A percentile compares a stretch with the other conserved stretches of the same genome.
Evolutionary conservation across 2,113 vertebrate species (phyloP).

Genomic region (Mastomys natalensis): DNA sequence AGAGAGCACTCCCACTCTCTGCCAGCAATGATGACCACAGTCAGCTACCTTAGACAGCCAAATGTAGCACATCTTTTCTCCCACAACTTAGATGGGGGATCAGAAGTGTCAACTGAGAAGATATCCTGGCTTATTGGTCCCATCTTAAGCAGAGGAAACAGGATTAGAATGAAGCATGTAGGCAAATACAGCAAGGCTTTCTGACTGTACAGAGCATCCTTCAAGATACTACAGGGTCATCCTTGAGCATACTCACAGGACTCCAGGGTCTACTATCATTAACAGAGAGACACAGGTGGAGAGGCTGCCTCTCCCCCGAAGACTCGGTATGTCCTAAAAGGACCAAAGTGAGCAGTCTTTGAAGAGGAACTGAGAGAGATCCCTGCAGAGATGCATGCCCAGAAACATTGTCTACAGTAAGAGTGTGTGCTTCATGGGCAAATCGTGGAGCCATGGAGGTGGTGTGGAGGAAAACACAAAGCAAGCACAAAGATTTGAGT

Average conservation of each 20-base stretch:
- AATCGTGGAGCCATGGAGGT: rapidly evolving
- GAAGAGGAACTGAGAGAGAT: background rate
- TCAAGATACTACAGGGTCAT: background rate
- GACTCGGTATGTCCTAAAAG: background rate
- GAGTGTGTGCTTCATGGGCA: background rate
- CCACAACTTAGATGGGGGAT: background rate
- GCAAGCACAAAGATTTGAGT: background rate
- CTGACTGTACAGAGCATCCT: background rate
- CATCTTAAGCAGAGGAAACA: background rate
- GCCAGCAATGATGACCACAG: background rate
- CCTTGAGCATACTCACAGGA: background rate
- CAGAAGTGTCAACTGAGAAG: background rate
- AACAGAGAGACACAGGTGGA: background rate
- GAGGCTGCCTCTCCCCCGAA: background rate
- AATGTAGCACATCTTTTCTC: background rate
- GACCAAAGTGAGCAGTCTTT: background rate
- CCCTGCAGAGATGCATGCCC: background rate
- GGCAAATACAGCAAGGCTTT: background rate
- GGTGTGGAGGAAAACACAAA: background rate
- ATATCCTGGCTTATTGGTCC: background rate
- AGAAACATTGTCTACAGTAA: background rate
- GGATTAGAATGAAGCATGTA: background rate
- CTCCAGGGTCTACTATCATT: background rate
- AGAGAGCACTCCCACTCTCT: background rate
- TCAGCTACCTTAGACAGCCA: background rate